A percentile compares a stretch with the other conserved stretches of the same genome.
Evolutionary conservation across 2,888 invertebrate species (phyloP).

Genomic region (Lypha dubia): DNA sequence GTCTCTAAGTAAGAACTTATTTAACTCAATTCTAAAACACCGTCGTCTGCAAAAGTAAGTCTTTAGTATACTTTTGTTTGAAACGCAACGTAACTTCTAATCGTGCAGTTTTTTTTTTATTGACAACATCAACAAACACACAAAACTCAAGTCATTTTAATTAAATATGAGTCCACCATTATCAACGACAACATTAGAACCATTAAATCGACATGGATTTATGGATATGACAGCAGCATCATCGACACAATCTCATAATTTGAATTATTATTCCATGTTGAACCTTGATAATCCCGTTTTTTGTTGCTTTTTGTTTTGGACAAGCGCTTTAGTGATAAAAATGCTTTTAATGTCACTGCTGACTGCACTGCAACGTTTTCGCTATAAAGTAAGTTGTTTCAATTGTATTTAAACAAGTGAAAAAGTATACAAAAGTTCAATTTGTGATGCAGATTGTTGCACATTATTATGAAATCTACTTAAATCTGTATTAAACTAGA

Average conservation of each 20-base stretch:
- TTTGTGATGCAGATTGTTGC: neutral
- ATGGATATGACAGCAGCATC: slow-evolving; percentile 49
- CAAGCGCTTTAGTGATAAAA: slow-evolving; percentile 82
- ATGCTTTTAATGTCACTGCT: slow-evolving; percentile 83
- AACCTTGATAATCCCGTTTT: slow-evolving; percentile 82
- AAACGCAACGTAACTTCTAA: slow-evolving; percentile 20
- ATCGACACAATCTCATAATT: slow-evolving; percentile 52
- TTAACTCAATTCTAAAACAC: neutral
- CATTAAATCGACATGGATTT: slow-evolving; percentile 50
- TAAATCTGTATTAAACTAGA: neutral
- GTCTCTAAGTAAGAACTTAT: neutral
- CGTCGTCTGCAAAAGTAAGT: slow-evolving; percentile 28
- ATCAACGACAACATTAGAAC: slow-evolving; percentile 35
- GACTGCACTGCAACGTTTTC: slow-evolving; percentile 82
- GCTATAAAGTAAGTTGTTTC: slow-evolving; percentile 80
- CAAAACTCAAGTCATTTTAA: neutral
- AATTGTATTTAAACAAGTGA: neutral
- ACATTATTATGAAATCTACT: neutral
- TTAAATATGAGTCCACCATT: slow-evolving; percentile 36
- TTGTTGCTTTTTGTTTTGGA: slow-evolving; percentile 82
- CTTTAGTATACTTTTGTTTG: slow-evolving; percentile 3
- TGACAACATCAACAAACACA: neutral
- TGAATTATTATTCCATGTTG: slow-evolving; percentile 73
- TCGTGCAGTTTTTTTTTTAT: neutral
- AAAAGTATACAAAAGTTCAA: neutral